A percentile compares a stretch with the other conserved stretches of the same genome.
These are phyloP conservation scores for Anableps anableps DNA, from an alignment of 2,797 vertebrate species.

Conservation along the genomic window DNA sequence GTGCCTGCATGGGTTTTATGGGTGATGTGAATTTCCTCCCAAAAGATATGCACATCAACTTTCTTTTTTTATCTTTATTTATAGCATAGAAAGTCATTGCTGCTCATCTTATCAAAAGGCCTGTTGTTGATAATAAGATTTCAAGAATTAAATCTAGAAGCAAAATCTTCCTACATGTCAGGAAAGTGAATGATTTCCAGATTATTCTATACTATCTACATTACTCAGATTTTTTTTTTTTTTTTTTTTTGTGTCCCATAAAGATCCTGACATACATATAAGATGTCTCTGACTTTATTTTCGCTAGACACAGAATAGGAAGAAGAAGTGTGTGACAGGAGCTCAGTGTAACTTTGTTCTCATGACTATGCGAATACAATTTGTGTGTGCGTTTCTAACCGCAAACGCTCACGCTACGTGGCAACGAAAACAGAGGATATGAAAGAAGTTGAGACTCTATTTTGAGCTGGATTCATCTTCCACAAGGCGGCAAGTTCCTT, in stretches of 20 bases:
- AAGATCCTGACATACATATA: background rate
- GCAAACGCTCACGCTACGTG: background rate
- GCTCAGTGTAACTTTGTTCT: conserved; percentile 8
- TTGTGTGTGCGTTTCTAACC: conserved; percentile 9
- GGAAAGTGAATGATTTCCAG: background rate
- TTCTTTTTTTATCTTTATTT: background rate
- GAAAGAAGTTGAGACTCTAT: conserved; percentile 39
- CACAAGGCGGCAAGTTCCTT: conserved; percentile 28
- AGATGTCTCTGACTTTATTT: background rate
- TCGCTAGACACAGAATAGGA: background rate
- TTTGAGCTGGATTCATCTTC: conserved; percentile 41
- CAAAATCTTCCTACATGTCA: background rate
- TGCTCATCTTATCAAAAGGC: background rate
- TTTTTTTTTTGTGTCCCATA: background rate
- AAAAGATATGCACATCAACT: background rate
- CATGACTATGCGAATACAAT: background rate
- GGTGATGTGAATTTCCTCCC: background rate
- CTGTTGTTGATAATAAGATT: background rate
- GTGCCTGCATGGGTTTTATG: background rate
- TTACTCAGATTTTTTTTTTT: background rate
- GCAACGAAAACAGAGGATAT: conserved; percentile 27
- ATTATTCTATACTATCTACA: background rate
- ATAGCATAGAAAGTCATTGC: background rate
- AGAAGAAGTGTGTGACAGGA: background rate
- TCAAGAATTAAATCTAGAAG: background rate